Evolutionary conservation across 2,888 invertebrate species (phyloP), one percentile per base, ranked within the genome.

Genomic region (Agrochola lota): DNA sequence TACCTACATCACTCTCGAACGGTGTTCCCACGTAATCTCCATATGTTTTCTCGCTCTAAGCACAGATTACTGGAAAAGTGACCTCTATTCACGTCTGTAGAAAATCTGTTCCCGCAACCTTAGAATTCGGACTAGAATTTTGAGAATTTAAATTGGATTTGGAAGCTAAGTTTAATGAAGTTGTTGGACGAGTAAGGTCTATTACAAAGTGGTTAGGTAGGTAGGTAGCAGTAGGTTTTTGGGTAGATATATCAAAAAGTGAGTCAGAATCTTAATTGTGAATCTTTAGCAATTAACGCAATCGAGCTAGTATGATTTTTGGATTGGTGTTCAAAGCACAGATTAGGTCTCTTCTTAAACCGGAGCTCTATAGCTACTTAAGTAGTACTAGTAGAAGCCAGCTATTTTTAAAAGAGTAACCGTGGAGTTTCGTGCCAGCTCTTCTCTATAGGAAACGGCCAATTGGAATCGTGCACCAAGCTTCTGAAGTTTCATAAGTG

Each of bases 61-160:
- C 71, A 30, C 71, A 60, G 82, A 80, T 80, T 82, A 74, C 74
- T 11, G 68, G 46, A 55, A 71, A 30, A 74, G 59, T 71, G 17
- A 59, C 63, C 63, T 35, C 71, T 80, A 71, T 79, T 69, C 71
- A 20, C 35, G 23, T 23, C n/a, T 67, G 55, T 35, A 49, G 35
- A 78, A 70, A 73, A 81, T 81, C 78, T 83, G 78, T 55, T 74
- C 30, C 30, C 60, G 72, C 68, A 46, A 59, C 30, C 68, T 60
- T 59, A 83, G 63, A 71, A 83, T 83, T 83, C 71, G 40, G 11
- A 71, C 79, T 71, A 80, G 71, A 83, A 80, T 74, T 82, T 79
- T 46, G 62, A 20, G 74, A 74, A 80, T 75, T 83, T 60, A 71
- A 83, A 83, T 82, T 79, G 63, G 46, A 74, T 83, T 79, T 68